Base-by-base conservation (phyloP, 2,888 invertebrate species). In the Cheilosia soror region DNA sequence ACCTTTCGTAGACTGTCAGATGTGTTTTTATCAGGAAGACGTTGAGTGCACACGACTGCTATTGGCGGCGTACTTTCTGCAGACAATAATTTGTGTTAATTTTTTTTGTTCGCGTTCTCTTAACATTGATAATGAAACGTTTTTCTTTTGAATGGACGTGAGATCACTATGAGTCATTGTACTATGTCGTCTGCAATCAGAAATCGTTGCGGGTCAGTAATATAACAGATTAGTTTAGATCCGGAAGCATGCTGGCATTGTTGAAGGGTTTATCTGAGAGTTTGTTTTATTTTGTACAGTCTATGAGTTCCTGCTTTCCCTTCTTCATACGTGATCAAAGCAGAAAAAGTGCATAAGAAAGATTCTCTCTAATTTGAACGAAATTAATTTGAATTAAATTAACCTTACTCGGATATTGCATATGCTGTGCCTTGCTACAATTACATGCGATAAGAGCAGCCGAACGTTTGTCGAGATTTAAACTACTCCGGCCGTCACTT, bases 21-120 rank as follows among this genome's bases (percentile, higher is more conserved):
- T 76, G 65, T 47, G 25, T 37, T 47, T 73, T 84, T 84, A 76
- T 79, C 75, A 79, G 40, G 75, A 69, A 51, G 57, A 57, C 27
- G 20, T 13, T 20, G n/a, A n/a, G 51, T 76, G 68, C 68, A 73
- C 68, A 68, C 51, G 69, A 60, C 53, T 49, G 20, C 3, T 33
- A 20, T 27, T 44, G 68, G 68, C 82, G 66, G 62, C 78, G 40
- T 68, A 73, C 62, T 51, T 72, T 72, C 60, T 71, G 66, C 47
- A 53, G 47, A 58, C 20, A 63, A 81, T 76, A 60, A 72, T 31
- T 31, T 69, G 37, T 37, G 53, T 33, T 76, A 33, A 33, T 77
- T 71, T 40, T 58, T 20, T 66, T 47, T 60, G n/a, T 49, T 27
- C 27, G 15, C 20, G 2, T 11, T 37, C 27, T 27, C 31, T 65